Evolutionary conservation across 2,113 vertebrate genomes (phyloP).

Genomic region (Strigops habroptila): DNA sequence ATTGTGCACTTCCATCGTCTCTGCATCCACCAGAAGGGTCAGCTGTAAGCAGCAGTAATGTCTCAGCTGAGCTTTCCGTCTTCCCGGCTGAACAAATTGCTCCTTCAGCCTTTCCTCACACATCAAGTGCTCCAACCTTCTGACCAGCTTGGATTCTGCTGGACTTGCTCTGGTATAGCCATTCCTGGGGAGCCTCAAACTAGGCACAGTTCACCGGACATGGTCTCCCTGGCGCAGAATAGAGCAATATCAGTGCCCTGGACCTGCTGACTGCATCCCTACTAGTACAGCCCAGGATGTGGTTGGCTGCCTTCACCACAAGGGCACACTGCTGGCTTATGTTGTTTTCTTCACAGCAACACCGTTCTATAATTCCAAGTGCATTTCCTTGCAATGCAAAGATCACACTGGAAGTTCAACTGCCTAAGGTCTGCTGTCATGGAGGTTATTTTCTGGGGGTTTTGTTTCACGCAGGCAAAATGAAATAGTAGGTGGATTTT

Average conservation of each 20-base stretch:
- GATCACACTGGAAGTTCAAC: background rate
- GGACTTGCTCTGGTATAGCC: fast-evolving
- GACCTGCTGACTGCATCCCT: background rate
- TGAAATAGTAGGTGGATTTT: background rate
- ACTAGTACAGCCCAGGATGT: background rate
- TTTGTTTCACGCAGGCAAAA: fast-evolving
- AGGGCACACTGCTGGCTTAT: background rate
- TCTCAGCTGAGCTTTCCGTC: background rate
- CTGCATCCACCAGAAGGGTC: background rate
- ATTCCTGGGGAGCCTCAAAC: background rate
- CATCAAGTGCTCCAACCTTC: background rate
- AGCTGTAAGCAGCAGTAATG: background rate
- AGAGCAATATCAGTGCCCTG: background rate
- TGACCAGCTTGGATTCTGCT: background rate
- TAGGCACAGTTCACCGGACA: fast-evolving
- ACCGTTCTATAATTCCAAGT: background rate
- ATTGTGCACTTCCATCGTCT: background rate
- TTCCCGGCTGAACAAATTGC: background rate
- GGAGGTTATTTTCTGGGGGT: background rate
- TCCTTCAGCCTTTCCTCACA: background rate
- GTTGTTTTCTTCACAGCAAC: background rate
- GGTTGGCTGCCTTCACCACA: background rate
- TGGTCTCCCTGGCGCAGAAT: background rate
- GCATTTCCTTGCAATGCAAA: background rate
- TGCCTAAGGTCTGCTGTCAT: background rate